phyloP scores from a whole-genome alignment of 2,888 invertebrate species.

The Dolichopus griseipennis region DNA sequence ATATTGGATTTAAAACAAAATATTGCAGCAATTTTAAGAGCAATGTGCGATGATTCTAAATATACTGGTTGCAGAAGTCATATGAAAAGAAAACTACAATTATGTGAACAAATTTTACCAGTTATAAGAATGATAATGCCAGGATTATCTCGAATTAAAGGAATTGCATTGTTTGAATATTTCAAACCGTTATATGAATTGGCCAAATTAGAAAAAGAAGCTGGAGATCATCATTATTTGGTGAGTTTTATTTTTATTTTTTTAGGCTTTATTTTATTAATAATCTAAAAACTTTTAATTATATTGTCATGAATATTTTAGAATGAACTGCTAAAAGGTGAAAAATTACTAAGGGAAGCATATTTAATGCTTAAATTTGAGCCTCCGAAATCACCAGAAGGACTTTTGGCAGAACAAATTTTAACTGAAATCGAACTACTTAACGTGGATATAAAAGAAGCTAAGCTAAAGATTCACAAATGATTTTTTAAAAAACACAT shows the following conservation, averaged over 20 bases:
- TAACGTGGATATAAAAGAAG: slow-evolving; percentile 44
- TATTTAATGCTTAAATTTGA: slow-evolving; percentile 61
- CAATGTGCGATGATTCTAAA: slow-evolving; percentile 30
- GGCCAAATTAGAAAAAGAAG: slow-evolving; percentile 29
- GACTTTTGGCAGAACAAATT: slow-evolving; percentile 58
- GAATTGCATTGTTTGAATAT: slow-evolving; percentile 66
- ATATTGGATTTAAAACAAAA: slow-evolving; percentile 62
- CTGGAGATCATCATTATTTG: not conserved
- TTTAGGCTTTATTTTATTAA: not conserved
- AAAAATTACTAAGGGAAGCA: slow-evolving; percentile 52
- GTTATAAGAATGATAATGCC: slow-evolving; percentile 61
- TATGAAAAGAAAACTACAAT: slow-evolving; percentile 54
- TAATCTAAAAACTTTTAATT: not conserved
- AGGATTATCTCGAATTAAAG: slow-evolving; percentile 44
- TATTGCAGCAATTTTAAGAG: slow-evolving; percentile 52
- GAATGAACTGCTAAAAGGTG: slow-evolving; percentile 50
- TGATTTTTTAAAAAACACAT: no score
- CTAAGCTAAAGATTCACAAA: not conserved
- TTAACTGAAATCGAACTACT: slow-evolving; percentile 54
- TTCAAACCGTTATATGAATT: slow-evolving; percentile 57
- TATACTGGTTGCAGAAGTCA: not conserved
- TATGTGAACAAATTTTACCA: slow-evolving; percentile 57
- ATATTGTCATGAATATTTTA: slow-evolving; percentile 27
- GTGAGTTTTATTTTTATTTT: not conserved
- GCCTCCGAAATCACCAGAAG: slow-evolving; percentile 63